These are phyloP conservation scores for Stegana nigrithorax DNA, from an alignment of 2,888 invertebrate species.

Conservation along the genomic window DNA sequence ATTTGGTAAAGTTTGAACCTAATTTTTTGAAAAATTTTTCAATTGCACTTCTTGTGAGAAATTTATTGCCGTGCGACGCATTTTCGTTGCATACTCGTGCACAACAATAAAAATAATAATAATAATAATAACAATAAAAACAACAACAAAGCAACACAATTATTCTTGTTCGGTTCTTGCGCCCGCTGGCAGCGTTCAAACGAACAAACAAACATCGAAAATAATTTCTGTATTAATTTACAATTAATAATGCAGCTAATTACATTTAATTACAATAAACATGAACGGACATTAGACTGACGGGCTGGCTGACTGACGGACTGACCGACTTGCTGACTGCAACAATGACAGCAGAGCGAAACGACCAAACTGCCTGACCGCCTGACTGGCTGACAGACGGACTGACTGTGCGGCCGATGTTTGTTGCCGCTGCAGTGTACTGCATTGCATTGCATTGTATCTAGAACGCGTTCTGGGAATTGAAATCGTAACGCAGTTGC, in stretches of 20 bases:
- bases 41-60: neutral
- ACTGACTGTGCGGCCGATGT: neutral
- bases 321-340: neutral
- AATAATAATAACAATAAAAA: slow-evolving; percentile 21
- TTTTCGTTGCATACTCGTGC: too few species aligned
- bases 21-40: too few species aligned
- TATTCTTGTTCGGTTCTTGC: neutral
- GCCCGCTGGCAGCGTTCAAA: neutral
- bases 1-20: too few species aligned
- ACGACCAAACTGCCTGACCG: neutral
- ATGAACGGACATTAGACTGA: slow-evolving; percentile 32
- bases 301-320: neutral
- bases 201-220: slow-evolving; percentile 22
- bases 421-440: too few species aligned
- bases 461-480: slow-evolving; percentile 13
- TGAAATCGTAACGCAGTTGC: neutral
- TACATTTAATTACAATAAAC: slow-evolving; percentile 61
- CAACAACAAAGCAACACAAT: neutral
- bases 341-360: neutral
- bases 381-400: neutral
- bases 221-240: slow-evolving; percentile 61
- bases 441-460: too few species aligned
- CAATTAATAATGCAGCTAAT: slow-evolving; percentile 58
- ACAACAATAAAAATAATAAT: neutral
- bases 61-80: neutral